Conservation (phyloP, 2,797 vertebrate species). For the Rachycentron canadum region DNA sequence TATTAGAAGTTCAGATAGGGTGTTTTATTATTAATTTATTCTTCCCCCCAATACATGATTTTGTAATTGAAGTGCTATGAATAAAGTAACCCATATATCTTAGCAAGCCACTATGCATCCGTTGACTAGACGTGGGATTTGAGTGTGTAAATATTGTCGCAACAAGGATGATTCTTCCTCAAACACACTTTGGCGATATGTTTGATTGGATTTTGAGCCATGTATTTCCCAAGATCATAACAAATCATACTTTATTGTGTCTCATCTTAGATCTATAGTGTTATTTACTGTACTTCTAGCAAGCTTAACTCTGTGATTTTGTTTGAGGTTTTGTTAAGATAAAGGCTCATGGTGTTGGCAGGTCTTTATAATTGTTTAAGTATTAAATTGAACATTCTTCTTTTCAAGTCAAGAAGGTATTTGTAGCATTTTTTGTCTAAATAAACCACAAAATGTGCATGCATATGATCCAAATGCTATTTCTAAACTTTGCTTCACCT, state of each 20-base stretch:
- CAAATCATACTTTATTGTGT: constrained; percentile 82
- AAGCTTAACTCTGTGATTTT: constrained; percentile 73
- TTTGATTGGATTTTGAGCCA: constrained; percentile 84
- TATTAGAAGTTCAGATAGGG: constrained; percentile 87
- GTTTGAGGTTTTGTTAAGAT: constrained; percentile 76
- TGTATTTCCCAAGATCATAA: constrained; percentile 82
- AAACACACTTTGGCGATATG: constrained; percentile 83
- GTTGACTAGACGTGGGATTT: constrained; percentile 83
- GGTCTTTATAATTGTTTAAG: constrained; percentile 67
- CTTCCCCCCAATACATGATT: constrained; percentile 85
- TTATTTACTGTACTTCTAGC: constrained; percentile 74
- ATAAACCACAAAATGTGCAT: constrained; percentile 25
- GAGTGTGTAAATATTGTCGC: constrained; percentile 85
- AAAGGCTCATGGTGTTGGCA: constrained; percentile 61
- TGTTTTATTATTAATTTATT: constrained; percentile 87
- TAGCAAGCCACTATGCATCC: constrained; percentile 78
- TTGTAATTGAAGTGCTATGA: constrained; percentile 87
- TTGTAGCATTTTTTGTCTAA: constrained; percentile 41
- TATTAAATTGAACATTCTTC: constrained; percentile 62
- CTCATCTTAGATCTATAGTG: constrained; percentile 75
- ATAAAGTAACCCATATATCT: constrained; percentile 86
- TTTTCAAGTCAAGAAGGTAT: constrained; percentile 52
- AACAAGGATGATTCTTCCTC: constrained; percentile 82
- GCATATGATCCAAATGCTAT: constrained; percentile 65
- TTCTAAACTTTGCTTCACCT: constrained; percentile 76